These are phyloP conservation scores for Rhea pennata DNA, from an alignment of 2,113 vertebrate genomes.

Conservation along the genomic window DNA sequence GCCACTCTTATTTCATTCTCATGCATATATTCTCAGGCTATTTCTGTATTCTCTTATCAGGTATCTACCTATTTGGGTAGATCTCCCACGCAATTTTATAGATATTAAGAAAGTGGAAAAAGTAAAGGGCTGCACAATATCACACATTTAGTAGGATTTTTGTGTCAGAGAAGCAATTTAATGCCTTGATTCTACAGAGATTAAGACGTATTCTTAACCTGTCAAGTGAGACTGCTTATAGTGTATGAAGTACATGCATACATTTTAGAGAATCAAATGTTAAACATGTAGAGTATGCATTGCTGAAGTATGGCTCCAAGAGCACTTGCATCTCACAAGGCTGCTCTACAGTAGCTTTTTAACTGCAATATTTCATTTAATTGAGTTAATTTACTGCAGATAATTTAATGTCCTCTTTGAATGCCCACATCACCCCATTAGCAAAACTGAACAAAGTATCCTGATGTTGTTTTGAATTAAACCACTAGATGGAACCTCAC, in stretches of 20 bases:
- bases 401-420: background rate
- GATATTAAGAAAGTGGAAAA: background rate
- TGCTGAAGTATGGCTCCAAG: background rate
- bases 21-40: background rate
- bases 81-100: background rate
- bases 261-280: background rate
- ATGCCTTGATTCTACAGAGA: background rate
- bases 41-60: background rate
- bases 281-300: background rate
- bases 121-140: background rate
- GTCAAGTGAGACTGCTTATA: background rate
- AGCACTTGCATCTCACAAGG: background rate
- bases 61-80: background rate
- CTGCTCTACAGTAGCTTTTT: background rate
- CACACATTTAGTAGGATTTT: background rate
- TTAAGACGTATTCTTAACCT: background rate
- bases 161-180: background rate
- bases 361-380: background rate
- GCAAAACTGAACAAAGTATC: background rate
- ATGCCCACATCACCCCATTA: fast-evolving
- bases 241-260: background rate
- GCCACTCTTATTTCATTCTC: background rate
- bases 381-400: background rate
- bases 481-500: slow-evolving; percentile 58
- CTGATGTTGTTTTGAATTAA: background rate